A percentile compares a stretch with the other conserved stretches of the same genome.
Evolutionary conservation across 2,113 vertebrate genomes (phyloP).

Genomic region (Sinocyclocheilus anophthalmus): DNA sequence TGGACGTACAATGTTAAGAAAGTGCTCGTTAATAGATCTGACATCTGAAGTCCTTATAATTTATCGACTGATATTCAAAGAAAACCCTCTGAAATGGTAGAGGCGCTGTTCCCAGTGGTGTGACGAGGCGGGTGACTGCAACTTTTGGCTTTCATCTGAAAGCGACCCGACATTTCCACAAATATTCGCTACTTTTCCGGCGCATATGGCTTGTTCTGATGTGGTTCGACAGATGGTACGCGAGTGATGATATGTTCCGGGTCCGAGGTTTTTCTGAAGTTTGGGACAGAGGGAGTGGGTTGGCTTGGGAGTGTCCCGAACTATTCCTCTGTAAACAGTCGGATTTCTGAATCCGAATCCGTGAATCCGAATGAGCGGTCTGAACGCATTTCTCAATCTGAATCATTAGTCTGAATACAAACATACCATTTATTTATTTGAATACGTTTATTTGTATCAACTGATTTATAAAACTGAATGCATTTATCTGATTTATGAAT

Average conservation of each 20-base stretch:
- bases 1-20: rapidly evolving
- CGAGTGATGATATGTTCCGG: not conserved
- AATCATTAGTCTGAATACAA: too few species aligned
- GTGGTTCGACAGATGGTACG: conserved; percentile 75
- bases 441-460: too few species aligned
- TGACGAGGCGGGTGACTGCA: conserved; percentile 10
- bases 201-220: conserved; percentile 73
- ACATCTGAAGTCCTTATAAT: not conserved
- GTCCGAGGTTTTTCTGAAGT: conserved; percentile 6
- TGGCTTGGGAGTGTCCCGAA: conserved; percentile 33
- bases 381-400: not conserved
- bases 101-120: conserved; percentile 19
- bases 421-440: too few species aligned
- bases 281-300: not conserved
- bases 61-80: not conserved
- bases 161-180: conserved; percentile 41
- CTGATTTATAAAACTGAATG: too few species aligned
- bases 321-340: too few species aligned
- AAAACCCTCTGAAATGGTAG: not conserved
- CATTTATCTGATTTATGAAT: too few species aligned
- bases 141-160: conserved; percentile 62
- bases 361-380: not conserved
- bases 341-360: not conserved
- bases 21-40: too few species aligned
- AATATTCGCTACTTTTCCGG: not conserved